A percentile compares a stretch with the other conserved stretches of the same genome.
phyloP scores from a whole-genome alignment of 2,113 vertebrate genomes.

The Sakesphorus luctuosus region DNA sequence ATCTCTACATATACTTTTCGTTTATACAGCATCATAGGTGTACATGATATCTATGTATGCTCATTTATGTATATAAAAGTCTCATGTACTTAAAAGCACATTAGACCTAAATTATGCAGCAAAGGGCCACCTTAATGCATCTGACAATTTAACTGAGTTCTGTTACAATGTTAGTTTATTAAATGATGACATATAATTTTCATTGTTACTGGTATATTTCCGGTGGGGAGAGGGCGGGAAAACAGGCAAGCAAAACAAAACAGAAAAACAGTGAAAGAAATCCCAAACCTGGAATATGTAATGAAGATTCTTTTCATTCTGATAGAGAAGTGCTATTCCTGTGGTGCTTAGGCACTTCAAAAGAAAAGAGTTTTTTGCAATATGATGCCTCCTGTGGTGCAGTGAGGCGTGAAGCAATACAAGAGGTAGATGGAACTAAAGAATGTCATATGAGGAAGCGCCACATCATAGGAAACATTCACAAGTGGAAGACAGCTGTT shows the following conservation, averaged over 20 bases:
- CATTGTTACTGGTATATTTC: background rate
- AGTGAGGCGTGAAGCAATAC: background rate
- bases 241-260: background rate
- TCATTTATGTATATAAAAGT: background rate
- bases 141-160: background rate
- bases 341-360: background rate
- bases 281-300: background rate
- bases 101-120: background rate
- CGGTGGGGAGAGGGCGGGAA: background rate
- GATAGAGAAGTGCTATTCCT: background rate
- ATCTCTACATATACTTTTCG: background rate
- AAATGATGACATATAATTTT: background rate
- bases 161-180: background rate
- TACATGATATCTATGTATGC: background rate
- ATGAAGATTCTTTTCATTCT: conserved; percentile 10
- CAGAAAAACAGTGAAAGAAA: background rate
- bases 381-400: conserved; percentile 9
- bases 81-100: background rate
- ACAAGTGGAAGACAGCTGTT: conserved; percentile 45
- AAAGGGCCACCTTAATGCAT: background rate
- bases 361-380: background rate
- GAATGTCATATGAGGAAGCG: background rate
- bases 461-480: conserved; percentile 6
- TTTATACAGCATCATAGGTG: background rate
- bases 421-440: background rate